Evolutionary conservation across 2,888 invertebrate species (phyloP).

Genomic region (Leptinotarsa tumamoca): DNA sequence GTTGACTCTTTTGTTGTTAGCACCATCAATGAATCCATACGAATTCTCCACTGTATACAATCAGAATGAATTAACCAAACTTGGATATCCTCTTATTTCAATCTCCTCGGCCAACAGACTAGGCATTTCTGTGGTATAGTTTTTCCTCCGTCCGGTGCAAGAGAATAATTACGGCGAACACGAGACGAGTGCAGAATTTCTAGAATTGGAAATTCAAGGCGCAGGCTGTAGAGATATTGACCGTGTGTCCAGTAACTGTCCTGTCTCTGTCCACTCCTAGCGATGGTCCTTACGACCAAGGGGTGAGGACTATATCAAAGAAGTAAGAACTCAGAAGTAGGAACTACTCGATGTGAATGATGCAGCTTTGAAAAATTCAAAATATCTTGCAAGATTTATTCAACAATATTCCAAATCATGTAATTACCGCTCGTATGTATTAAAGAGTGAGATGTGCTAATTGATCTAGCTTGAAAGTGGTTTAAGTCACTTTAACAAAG

Average conservation of each 20-base stretch:
- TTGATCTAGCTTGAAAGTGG: too few species aligned
- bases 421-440: too few species aligned
- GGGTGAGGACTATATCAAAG: conserved; percentile 43
- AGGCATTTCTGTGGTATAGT: neutral
- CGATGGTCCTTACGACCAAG: conserved; percentile 37
- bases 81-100: too few species aligned
- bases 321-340: conserved; percentile 38
- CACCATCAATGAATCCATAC: too few species aligned
- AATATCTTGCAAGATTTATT: too few species aligned
- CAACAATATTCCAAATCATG: too few species aligned
- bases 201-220: conserved; percentile 50
- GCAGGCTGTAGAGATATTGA: conserved; percentile 58
- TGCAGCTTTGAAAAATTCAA: neutral
- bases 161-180: conserved; percentile 17
- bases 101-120: too few species aligned
- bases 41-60: too few species aligned
- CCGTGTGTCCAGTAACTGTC: conserved; percentile 57
- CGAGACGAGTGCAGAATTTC: conserved; percentile 32
- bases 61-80: too few species aligned
- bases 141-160: neutral
- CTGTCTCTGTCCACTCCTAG: conserved; percentile 55
- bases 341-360: conserved; percentile 9
- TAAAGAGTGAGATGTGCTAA: too few species aligned
- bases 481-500: too few species aligned
- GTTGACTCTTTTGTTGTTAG: too few species aligned